phyloP scores from a whole-genome alignment of 1,140 invertebrate genomes.

The Cyclargus thomasi region DNA sequence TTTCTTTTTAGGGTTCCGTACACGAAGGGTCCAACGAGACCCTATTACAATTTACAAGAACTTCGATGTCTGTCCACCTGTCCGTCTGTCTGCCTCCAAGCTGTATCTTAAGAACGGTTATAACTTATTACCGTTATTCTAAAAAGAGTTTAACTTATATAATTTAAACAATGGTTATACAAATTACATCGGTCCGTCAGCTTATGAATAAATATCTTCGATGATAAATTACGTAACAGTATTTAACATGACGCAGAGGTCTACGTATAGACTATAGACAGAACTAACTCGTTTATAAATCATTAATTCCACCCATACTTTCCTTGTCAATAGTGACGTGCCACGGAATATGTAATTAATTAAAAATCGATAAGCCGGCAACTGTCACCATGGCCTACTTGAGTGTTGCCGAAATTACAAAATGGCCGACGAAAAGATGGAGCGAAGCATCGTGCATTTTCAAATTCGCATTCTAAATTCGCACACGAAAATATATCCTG shows the following conservation, averaged over 20 bases:
- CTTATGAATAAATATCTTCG: no score
- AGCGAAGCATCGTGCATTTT: neutral
- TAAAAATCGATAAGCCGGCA: neutral
- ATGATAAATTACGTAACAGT: neutral
- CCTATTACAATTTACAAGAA: no score
- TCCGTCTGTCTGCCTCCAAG: no score
- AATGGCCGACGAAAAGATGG: neutral
- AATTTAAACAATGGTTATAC: no score
- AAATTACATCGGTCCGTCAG: no score
- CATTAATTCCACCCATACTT: neutral
- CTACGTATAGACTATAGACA: neutral
- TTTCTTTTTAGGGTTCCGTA: no score
- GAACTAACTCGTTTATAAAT: neutral
- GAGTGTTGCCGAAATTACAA: neutral
- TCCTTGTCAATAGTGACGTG: constrained; percentile 6
- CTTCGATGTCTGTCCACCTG: no score
- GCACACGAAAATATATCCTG: no score
- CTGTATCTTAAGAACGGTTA: no score
- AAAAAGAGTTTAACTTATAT: no score
- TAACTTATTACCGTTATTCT: no score
- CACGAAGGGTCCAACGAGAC: no score
- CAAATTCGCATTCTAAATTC: neutral
- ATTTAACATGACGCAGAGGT: neutral
- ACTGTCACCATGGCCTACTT: constrained; percentile 8
- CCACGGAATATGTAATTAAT: constrained; percentile 6